These are phyloP conservation scores for Cirrhinus mrigala DNA, from an alignment of 2,797 vertebrate genomes.

Conservation along the genomic window DNA sequence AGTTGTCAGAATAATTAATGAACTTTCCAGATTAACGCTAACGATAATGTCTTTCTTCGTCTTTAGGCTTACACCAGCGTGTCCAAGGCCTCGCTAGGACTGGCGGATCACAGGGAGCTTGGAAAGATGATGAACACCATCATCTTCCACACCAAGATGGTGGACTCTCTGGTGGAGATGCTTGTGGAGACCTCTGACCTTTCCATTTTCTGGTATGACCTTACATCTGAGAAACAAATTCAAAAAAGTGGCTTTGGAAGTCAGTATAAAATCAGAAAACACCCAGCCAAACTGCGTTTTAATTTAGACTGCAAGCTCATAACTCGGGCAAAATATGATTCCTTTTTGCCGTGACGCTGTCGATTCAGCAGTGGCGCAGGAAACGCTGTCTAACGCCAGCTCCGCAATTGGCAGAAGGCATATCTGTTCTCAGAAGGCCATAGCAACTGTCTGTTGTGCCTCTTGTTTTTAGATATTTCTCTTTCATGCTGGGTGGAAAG, in stretches of 20 bases:
- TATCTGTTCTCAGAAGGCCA: slow-evolving; percentile 37
- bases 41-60: not conserved
- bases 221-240: not conserved
- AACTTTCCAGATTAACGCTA: not conserved
- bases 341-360: not conserved
- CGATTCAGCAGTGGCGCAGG: slow-evolving; percentile 1
- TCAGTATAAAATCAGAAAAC: not conserved
- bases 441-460: slow-evolving; percentile 55
- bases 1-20: slow-evolving; percentile 18
- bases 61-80: slow-evolving; percentile 95
- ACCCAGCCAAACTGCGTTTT: not conserved
- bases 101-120: slow-evolving; percentile 96
- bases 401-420: slow-evolving; percentile 8
- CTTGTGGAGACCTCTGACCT: slow-evolving; percentile 97
- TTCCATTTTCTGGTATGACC: slow-evolving; percentile 94
- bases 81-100: slow-evolving; percentile 93
- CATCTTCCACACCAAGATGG: slow-evolving; percentile 99
- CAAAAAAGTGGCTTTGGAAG: not conserved
- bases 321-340: not conserved
- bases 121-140: slow-evolving; percentile 99
- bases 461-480: slow-evolving; percentile 41
- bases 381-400: slow-evolving; percentile 6
- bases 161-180: slow-evolving; percentile 99
- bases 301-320: not conserved
- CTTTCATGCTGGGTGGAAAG: slow-evolving; percentile 29